These are phyloP conservation scores for Thripadectes ignobilis DNA, from an alignment of 2,797 vertebrate species.

Conservation along the genomic window DNA sequence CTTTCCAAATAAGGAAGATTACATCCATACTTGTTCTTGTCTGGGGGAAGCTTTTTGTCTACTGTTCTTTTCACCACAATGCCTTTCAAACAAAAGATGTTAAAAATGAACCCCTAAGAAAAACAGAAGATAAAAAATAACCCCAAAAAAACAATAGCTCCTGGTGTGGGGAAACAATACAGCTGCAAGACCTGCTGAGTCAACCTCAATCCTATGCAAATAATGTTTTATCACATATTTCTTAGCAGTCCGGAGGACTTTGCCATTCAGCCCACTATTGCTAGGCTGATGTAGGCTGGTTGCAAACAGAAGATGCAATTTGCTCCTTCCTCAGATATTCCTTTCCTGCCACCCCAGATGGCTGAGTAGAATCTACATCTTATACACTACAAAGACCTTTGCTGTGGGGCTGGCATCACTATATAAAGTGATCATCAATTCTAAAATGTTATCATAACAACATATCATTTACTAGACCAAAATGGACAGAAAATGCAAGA, in stretches of 20 bases:
- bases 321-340: neutral
- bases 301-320: neutral
- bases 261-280: neutral
- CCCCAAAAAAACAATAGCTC: neutral
- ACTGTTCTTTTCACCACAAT: neutral
- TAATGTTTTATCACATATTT: neutral
- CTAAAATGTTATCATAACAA: neutral
- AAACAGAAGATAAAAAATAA: neutral
- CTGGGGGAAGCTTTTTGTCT: neutral
- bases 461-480: neutral
- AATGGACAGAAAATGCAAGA: conserved; percentile 5
- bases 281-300: neutral
- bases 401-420: neutral
- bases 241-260: neutral
- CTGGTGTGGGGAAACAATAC: neutral
- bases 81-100: neutral
- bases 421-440: neutral
- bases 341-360: conserved; percentile 5
- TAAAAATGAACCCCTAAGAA: neutral
- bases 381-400: neutral
- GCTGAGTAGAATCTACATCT: neutral
- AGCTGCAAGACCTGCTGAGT: neutral
- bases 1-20: neutral
- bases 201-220: neutral
- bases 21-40: neutral